Evolutionary conservation across 2,113 vertebrate genomes (phyloP).

Genomic region (Datnioides undecimradiatus): DNA sequence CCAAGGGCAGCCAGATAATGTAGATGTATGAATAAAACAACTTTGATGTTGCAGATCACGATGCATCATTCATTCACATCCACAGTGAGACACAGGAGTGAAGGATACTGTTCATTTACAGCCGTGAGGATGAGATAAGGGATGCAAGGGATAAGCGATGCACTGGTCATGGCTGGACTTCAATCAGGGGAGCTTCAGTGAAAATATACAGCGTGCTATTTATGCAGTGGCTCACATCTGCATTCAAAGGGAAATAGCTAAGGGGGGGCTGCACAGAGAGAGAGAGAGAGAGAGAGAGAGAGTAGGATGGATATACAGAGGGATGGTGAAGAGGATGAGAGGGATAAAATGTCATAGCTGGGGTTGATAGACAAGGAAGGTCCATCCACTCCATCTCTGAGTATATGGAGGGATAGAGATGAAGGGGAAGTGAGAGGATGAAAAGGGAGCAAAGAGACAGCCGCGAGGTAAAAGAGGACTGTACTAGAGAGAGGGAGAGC

Average conservation of each 20-base stretch:
- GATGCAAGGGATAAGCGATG: constrained; percentile 64
- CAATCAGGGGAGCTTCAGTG: constrained; percentile 59
- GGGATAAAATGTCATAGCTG: constrained; percentile 73
- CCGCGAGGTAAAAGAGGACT: constrained; percentile 47
- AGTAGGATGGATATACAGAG: constrained; percentile 39
- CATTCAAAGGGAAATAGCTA: constrained; percentile 65
- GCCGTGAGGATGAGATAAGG: constrained; percentile 61
- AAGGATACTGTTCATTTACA: constrained; percentile 61
- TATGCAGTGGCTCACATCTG: constrained; percentile 69
- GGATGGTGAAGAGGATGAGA: constrained; percentile 66
- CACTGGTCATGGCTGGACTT: constrained; percentile 72
- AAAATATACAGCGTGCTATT: constrained; percentile 67
- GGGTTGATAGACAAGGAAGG: constrained; percentile 68
- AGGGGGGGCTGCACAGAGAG: constrained; percentile 4
- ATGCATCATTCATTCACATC: constrained; percentile 69
- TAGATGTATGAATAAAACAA: constrained; percentile 79
- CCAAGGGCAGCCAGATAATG: constrained; percentile 75
- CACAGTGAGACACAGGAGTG: constrained; percentile 44
- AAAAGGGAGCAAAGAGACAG: constrained; percentile 55
- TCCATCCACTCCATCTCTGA: constrained; percentile 60
- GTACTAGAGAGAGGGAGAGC: constrained; percentile 49
- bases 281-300: constrained; percentile 18
- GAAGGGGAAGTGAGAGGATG: constrained; percentile 55
- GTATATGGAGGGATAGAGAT: constrained; percentile 62
- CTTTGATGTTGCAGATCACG: constrained; percentile 71